Conservation (phyloP, 1,140 invertebrate genomes). For the Trachelipus rathkii region DNA sequence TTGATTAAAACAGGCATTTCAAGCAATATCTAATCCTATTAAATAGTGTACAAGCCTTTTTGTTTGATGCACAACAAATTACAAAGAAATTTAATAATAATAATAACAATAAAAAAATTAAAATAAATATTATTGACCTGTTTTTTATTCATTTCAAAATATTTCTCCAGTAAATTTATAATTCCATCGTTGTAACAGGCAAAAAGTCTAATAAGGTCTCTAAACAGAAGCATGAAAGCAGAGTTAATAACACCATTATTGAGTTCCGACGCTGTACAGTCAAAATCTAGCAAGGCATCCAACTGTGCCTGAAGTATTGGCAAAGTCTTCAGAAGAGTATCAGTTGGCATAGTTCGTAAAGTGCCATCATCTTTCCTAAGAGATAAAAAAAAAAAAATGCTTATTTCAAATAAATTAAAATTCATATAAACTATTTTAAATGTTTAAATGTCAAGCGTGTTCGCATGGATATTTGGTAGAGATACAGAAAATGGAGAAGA, state of each 20-base stretch:
- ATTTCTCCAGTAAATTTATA: constrained; percentile 98
- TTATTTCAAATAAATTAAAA: too few species aligned
- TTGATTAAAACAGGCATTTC: too few species aligned
- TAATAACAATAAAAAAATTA: neutral
- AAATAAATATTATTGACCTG: too few species aligned
- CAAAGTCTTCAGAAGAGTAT: constrained; percentile 94
- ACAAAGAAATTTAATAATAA: neutral
- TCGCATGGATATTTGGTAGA: too few species aligned
- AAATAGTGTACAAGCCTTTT: too few species aligned
- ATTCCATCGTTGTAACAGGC: constrained; percentile 99
- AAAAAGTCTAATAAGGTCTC: constrained; percentile 97
- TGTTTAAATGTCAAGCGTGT: too few species aligned
- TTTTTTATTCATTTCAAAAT: constrained; percentile 99
- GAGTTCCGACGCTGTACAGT: constrained; percentile 93
- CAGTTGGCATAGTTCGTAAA: constrained; percentile 91
- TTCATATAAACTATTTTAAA: too few species aligned
- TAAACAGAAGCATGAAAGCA: constrained; percentile 96
- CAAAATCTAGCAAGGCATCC: constrained; percentile 93
- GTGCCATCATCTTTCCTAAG: constrained; percentile 91
- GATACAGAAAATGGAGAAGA: too few species aligned
- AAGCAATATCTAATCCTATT: too few species aligned
- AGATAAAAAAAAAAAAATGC: too few species aligned
- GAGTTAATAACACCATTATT: constrained; percentile 98
- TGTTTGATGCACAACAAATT: too few species aligned
- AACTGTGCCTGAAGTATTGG: constrained; percentile 92